Base-by-base conservation (phyloP, 2,797 vertebrate genomes). In the Fringilla coelebs region DNA sequence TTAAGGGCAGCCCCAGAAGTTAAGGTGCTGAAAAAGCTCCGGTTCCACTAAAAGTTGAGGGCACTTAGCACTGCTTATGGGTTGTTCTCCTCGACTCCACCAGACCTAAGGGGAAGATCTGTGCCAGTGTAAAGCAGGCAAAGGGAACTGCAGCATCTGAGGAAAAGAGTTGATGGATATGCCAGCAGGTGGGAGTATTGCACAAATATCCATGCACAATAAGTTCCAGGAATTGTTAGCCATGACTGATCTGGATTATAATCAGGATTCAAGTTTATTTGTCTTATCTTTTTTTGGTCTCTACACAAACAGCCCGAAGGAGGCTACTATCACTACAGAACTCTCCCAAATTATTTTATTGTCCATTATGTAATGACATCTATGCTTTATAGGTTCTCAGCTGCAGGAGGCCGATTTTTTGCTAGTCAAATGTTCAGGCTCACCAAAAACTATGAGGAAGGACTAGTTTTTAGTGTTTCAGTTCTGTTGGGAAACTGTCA, bases 401-500 rank as follows among this genome's bases (percentile, higher is more conserved):
- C 91, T 66, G 17, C 45, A 52, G 93, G 52, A 89, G 87, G 49
- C 43, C 54, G 45, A 2, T 89, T 58, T 77, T 72, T 72, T 77
- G 90, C 88, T 74, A 82, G 81, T 84, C 84, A 73, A n/a, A 86
- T 57, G 58, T 46, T 93, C 85, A 55, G 76, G 76, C 84, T 90
- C 46, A n/a, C 74, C 54, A 67, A 88, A 94, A 96, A 85, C 71
- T 3, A 4, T 93, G 87, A 94, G 84, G 73, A 94, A 75, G 54
- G 84, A 95, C 82, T 94, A 92, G 91, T 76, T 85, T 91, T 80
- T 80, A 93, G 70, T 88, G 75, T 96, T 96, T 95, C 68, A 66
- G 67, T 94, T 91, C 85, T 86, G 91, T 93, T 96, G 93, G 94
- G 77, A 96, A 97, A 91, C 85, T 89, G 89, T 91, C 90, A 83